These are phyloP conservation scores for Gymnocephalus cernua DNA, from an alignment of 2,113 vertebrate genomes.

Conservation along the genomic window DNA sequence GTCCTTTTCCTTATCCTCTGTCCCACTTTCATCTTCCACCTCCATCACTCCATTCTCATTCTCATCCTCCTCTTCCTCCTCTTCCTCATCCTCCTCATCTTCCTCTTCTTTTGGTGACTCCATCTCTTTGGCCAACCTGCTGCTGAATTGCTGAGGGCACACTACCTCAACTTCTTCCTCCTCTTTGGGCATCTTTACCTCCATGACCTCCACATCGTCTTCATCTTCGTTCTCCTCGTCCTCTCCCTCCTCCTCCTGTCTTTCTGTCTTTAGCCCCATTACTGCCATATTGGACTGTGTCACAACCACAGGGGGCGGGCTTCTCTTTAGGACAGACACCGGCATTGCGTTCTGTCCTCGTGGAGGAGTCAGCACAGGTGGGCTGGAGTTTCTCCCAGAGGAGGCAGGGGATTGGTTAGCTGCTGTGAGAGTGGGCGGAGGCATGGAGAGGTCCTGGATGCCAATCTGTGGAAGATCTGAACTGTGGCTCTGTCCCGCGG, in stretches of 20 bases:
- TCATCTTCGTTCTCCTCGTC: slow-evolving; percentile 62
- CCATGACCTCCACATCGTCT: slow-evolving; percentile 75
- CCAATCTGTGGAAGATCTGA: slow-evolving; percentile 48
- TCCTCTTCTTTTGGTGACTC: slow-evolving; percentile 64
- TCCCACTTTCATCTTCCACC: slow-evolving; percentile 81
- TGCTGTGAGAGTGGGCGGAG: slow-evolving; percentile 60
- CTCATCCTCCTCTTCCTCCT: slow-evolving; percentile 55
- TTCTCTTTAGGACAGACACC: slow-evolving; percentile 82
- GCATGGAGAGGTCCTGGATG: slow-evolving; percentile 72
- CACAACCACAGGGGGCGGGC: slow-evolving; percentile 73
- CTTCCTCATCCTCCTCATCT: slow-evolving; percentile 56
- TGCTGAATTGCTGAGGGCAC: slow-evolving; percentile 63
- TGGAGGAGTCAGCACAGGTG: slow-evolving; percentile 67
- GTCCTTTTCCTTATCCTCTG: slow-evolving; percentile 83
- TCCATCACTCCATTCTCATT: slow-evolving; percentile 75
- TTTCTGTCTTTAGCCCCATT: slow-evolving; percentile 72
- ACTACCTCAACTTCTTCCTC: slow-evolving; percentile 65
- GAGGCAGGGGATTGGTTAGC: slow-evolving; percentile 61
- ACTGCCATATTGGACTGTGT: slow-evolving; percentile 68
- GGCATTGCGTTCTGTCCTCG: slow-evolving; percentile 76
- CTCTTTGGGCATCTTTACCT: slow-evolving; percentile 71
- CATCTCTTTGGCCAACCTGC: slow-evolving; percentile 65
- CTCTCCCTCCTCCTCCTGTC: slow-evolving; percentile 57
- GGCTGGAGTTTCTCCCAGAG: slow-evolving; percentile 65
- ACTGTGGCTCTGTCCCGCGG: slow-evolving; percentile 5